A percentile compares a stretch with the other conserved stretches of the same genome.
Conservation (phyloP, 2,113 vertebrate species). For the Blennius ocellaris region DNA sequence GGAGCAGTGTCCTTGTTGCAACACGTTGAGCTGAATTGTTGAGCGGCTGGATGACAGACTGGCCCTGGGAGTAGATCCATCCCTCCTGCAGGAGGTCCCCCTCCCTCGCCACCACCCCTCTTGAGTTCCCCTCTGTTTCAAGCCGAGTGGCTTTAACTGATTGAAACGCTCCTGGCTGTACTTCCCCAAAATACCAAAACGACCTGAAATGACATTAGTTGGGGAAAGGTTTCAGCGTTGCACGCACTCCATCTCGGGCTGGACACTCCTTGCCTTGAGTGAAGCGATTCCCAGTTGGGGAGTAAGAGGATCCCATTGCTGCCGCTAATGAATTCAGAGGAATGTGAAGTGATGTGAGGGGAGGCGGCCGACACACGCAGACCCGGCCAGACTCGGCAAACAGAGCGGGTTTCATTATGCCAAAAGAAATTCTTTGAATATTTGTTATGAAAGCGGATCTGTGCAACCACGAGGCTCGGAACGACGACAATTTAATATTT, state of each 20-base stretch:
- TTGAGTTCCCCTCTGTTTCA: too few relatives aligned
- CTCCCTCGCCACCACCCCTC: not conserved
- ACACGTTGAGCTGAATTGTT: not conserved
- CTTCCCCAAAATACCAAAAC: too few relatives aligned
- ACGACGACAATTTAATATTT: too few relatives aligned
- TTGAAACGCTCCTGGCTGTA: too few relatives aligned
- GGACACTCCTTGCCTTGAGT: too few relatives aligned
- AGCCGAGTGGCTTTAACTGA: too few relatives aligned
- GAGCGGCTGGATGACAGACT: not conserved
- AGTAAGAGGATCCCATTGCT: too few relatives aligned
- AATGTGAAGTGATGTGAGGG: slow-evolving; percentile 25
- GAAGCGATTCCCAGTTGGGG: too few relatives aligned
- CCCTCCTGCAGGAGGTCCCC: not conserved
- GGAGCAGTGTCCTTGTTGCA: not conserved
- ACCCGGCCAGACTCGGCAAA: fast-evolving
- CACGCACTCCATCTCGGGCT: too few relatives aligned
- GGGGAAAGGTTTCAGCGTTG: too few relatives aligned
- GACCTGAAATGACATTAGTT: too few relatives aligned
- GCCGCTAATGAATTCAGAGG: slow-evolving; percentile 2
- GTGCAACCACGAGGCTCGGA: too few relatives aligned
- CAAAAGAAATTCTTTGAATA: slow-evolving; percentile 44
- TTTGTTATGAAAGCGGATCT: slow-evolving; percentile 27
- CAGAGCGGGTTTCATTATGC: slow-evolving; percentile 36
- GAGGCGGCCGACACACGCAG: slow-evolving; percentile 4
- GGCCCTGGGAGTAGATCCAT: not conserved